These are phyloP conservation scores for Myathropa florea DNA, from an alignment of 2,888 invertebrate species.

Conservation along the genomic window DNA sequence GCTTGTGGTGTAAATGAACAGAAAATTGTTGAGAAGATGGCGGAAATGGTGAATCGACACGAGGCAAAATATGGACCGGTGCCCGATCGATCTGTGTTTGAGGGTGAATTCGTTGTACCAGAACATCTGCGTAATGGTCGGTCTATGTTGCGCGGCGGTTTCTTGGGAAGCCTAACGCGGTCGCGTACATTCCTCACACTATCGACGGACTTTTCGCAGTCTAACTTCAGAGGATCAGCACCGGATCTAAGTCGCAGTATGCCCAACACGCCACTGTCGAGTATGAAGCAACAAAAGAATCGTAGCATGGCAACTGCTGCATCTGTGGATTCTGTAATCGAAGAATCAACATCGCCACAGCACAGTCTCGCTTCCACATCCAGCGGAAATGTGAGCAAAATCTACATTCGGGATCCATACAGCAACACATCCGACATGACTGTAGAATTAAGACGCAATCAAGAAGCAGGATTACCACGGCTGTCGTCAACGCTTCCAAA, in stretches of 20 bases:
- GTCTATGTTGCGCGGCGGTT: conserved; percentile 77
- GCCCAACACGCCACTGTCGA: conserved; percentile 78
- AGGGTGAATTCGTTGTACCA: conserved; percentile 78
- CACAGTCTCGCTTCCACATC: conserved; percentile 55
- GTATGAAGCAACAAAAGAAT: conserved; percentile 67
- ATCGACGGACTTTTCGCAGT: conserved; percentile 74
- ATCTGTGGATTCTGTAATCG: conserved; percentile 75
- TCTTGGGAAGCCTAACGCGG: conserved; percentile 83
- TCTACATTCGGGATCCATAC: conserved; percentile 55
- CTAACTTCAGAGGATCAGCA: conserved; percentile 78
- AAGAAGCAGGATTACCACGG: conserved; percentile 59
- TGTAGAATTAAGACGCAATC: conserved; percentile 64
- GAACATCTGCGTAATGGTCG: conserved; percentile 76
- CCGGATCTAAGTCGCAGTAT: conserved; percentile 80
- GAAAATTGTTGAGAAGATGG: conserved; percentile 79
- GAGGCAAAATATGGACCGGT: conserved; percentile 75
- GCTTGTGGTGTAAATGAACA: conserved; percentile 22
- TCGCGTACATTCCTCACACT: conserved; percentile 83
- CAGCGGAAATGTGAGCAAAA: conserved; percentile 61
- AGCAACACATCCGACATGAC: conserved; percentile 25
- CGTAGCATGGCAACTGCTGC: conserved; percentile 72
- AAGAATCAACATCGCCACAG: conserved; percentile 73
- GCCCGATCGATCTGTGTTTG: conserved; percentile 75
- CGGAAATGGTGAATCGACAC: conserved; percentile 74
- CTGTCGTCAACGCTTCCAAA: conserved; percentile 60